phyloP scores from a whole-genome alignment of 2,888 invertebrate genomes.

The Ptilodon capucinus region DNA sequence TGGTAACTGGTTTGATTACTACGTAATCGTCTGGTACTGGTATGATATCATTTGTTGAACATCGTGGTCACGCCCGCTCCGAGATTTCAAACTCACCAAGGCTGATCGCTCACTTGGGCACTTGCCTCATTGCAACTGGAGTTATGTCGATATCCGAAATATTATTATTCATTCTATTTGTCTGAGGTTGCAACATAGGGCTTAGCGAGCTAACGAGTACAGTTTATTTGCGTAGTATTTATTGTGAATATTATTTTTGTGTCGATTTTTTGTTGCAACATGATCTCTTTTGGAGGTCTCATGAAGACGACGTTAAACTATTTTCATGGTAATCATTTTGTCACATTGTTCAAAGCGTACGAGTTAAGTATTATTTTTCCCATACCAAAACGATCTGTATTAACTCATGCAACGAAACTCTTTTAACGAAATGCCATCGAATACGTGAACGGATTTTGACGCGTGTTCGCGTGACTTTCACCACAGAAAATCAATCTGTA shows the following conservation, averaged over 20 bases:
- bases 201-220: conserved; percentile 7
- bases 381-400: too few species aligned
- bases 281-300: not conserved
- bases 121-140: conserved; percentile 27
- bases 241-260: not conserved
- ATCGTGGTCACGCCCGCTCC: conserved; percentile 62
- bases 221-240: conserved; percentile 8
- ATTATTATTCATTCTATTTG: conserved; percentile 24
- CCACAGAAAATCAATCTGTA: too few species aligned
- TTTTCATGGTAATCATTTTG: not conserved
- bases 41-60: conserved; percentile 74
- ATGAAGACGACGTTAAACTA: not conserved
- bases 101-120: conserved; percentile 48
- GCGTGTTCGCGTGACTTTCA: too few species aligned
- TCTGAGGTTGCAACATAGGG: conserved; percentile 8
- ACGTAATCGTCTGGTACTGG: conserved; percentile 67
- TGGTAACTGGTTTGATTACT: conserved; percentile 64
- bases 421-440: too few species aligned
- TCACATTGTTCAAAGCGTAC: too few species aligned
- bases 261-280: not conserved
- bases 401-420: too few species aligned
- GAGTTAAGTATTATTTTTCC: too few species aligned
- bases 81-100: conserved; percentile 57
- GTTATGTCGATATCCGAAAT: conserved; percentile 24
- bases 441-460: too few species aligned